phyloP scores from a whole-genome alignment of 2,888 invertebrate species.

The Nemotelus nigrinus region DNA sequence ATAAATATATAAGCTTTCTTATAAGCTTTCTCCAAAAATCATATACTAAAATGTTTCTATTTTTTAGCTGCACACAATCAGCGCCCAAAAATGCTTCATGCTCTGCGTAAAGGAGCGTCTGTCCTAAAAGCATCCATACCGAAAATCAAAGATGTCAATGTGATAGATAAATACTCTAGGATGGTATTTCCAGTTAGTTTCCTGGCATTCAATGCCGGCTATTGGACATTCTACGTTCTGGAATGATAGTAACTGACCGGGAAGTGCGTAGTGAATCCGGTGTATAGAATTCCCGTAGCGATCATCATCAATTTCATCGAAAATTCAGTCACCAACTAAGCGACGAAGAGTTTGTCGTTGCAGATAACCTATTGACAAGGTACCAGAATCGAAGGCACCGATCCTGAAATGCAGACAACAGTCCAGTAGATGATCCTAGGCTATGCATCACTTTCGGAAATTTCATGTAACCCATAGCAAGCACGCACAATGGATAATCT shows the following conservation, averaged over 20 bases:
- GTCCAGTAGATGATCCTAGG: constrained; percentile 36
- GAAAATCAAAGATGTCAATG: constrained; percentile 96
- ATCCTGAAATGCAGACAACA: not conserved
- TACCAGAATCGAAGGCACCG: not conserved
- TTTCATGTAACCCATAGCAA: constrained; percentile 21
- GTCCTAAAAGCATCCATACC: constrained; percentile 90
- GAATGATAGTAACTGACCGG: constrained; percentile 65
- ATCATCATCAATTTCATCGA: constrained; percentile 24
- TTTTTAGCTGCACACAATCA: constrained; percentile 58
- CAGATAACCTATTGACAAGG: not conserved
- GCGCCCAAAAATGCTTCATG: constrained; percentile 80
- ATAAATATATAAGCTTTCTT: constrained; percentile 40
- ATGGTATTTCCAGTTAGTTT: constrained; percentile 96
- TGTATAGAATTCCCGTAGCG: constrained; percentile 31
- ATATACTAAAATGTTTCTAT: constrained; percentile 8
- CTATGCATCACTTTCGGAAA: constrained; percentile 26
- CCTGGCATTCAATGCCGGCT: constrained; percentile 92
- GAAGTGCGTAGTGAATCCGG: constrained; percentile 43
- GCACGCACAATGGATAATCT: constrained; percentile 39
- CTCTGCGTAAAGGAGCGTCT: constrained; percentile 84
- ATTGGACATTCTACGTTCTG: constrained; percentile 93
- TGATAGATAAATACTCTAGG: constrained; percentile 97
- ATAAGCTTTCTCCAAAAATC: not conserved
- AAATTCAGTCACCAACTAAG: not conserved
- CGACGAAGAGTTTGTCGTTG: not conserved